Evolutionary conservation across 1,140 invertebrate genomes (phyloP), one percentile per base, ranked within the genome.

Genomic region (Helicoverpa zea): DNA sequence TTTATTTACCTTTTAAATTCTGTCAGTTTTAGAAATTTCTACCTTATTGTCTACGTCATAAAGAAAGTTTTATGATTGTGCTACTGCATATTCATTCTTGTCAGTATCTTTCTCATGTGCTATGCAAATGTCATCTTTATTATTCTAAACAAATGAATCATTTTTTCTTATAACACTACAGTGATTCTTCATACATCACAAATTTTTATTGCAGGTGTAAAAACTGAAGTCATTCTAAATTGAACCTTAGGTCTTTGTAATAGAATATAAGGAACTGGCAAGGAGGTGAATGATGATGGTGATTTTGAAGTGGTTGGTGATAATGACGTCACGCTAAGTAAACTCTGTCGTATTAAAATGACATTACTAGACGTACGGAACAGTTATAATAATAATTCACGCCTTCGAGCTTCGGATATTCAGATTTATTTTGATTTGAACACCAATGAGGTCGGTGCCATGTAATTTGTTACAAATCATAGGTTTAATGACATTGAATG

Each of bases 301-400:
- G 72, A 59, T 61, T n/a, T 7, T 2, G 29, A 51, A 63, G 23
- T 73, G 52, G 63, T 83, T 87, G 80, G 82, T 83, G 85, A 84
- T 91, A 92, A 92, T 91, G 89, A 92, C 89, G 89, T 91, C 89
- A 91, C 88, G 91, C 84, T 90, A 59, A 64, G 81, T 88, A 86
- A 83, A 77, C 81, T 77, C 70, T 81, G 78, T 84, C 83, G 86
- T 90, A 92, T 92, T 92, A 92, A 92, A 92, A 92, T 91, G 87
- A 92, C 91, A 92, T 92, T 92, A 92, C 88, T 87, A 85, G 83
- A 84, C 81, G 66, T 79, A 77, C 68, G 56, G 59, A 81, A 86
- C 85, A 83, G 84, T 90, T 86, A 87, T 80, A 66, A 81, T 84
- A 83, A 86, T 84, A 83, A 86, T 87, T 90, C 86, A 88, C 89